Percentiles rank a stretch among this genome's conserved stretches.
These are phyloP conservation scores for Ips nitidus DNA, from an alignment of 1,140 invertebrate species.

Conservation along the genomic window DNA sequence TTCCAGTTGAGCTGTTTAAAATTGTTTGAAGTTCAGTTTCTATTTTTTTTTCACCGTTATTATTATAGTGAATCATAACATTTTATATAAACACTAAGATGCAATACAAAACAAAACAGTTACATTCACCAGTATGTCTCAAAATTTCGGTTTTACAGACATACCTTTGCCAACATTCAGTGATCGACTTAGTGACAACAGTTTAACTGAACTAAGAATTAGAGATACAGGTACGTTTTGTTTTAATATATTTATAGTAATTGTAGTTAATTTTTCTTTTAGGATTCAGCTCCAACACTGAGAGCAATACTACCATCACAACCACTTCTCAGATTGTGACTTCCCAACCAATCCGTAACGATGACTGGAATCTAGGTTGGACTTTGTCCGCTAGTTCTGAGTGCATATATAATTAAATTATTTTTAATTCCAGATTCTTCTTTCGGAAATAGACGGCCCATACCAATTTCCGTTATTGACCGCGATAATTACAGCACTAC, in stretches of 20 bases:
- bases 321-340: neutral
- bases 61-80: too few species aligned
- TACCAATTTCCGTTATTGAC: slow-evolving; percentile 58
- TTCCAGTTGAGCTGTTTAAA: too few species aligned
- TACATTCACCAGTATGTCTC: too few species aligned
- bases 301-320: neutral
- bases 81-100: too few species aligned
- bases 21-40: too few species aligned
- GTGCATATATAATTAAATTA: neutral
- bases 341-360: neutral
- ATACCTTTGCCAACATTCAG: slow-evolving; percentile 23
- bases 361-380: too few species aligned
- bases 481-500: slow-evolving; percentile 54
- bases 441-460: slow-evolving; percentile 44
- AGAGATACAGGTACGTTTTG: slow-evolving; percentile 21
- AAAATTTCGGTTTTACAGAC: slow-evolving; percentile 10
- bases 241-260: slow-evolving; percentile 10
- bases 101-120: too few species aligned
- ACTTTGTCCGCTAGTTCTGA: too few species aligned
- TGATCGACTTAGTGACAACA: too few species aligned
- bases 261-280: slow-evolving; percentile 10
- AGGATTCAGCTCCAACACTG: slow-evolving; percentile 7
- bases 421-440: neutral
- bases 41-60: too few species aligned
- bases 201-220: too few species aligned